Evolutionary conservation across 2,888 invertebrate species (phyloP), one percentile per base, ranked within the genome.

Genomic region (Yponomeuta plumbellus): DNA sequence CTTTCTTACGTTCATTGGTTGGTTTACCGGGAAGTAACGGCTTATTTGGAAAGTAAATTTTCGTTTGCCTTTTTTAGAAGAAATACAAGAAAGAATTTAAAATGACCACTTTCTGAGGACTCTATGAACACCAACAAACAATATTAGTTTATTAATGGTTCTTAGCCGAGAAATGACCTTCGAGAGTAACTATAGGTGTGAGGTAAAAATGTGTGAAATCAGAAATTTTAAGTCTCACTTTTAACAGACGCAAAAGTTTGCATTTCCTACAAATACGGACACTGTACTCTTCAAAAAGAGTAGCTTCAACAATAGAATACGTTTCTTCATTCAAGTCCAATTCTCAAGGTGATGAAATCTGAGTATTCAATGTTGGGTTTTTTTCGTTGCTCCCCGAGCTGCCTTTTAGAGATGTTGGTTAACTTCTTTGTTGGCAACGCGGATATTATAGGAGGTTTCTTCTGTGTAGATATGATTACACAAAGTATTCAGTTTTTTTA

Each of bases 261-360:
- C 2, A 13, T 52, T 5, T 52, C 44, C 44, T 17, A 52, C 17
- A 17, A 52, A 52, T 52, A 5, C 17, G 17, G 13, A 52, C 5
- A 52, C 5, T 17, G 17, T 52, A 17, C 13, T 52, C 11, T 52
- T 52, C 17, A 52, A 52, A 11, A 52, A 52, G 3, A 44, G 44
- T 13, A 17, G 17, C 5, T 17, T 52, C 44, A 17, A 52, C 44
- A 52, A 52, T 1, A 17, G 44, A 52, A 17, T 52, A 13, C 11
- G 17, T 52, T 52, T 52, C 44, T 52, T 52, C 44, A 52, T 52
- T 52, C 44, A 52, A 17, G 17, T 17, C 44, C 4, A 52, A 17
- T 52, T 52, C 44, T 52, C 44, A 52, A 52, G 44, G 44, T 52
- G 44, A 52, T 52, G 44, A 52, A 52, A 52, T 52, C 44, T 52